Base-by-base conservation (phyloP, 2,113 vertebrate species). In the Athene noctua region DNA sequence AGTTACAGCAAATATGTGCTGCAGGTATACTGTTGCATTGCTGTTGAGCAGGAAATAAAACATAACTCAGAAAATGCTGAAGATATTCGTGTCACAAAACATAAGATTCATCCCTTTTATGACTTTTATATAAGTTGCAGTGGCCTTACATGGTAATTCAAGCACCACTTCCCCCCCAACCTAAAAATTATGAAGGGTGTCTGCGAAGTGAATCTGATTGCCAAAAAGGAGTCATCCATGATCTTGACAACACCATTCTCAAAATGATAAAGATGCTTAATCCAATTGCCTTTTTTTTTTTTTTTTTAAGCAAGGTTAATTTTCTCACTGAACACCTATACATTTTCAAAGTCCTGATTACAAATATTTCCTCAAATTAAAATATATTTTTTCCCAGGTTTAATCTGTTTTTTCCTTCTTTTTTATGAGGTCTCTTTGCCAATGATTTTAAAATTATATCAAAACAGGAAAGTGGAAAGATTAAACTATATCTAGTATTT, bases 321-420 rank as follows among this genome's bases (percentile, higher is more conserved):
- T 97, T 97, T 90, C 44, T 72, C 65, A 68, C 34, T 77, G 63
- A 97, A 83, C 15, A 86, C n/a, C 27, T 75, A 44, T 47, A 17
- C 8, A 3, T 85, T 97, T 96, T 84, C 27, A 94, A 95, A 68
- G 1, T 5, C 26, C 40, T 74, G 21, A 89, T 79, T 80, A 83
- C 46, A 94, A 91, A 49, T 91, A 84, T 78, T 80, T 88, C 25
- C 38, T 95, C 38, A 34, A 44, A 92, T 66, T 70, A 61, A 82
- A 94, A 92, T n/a, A 58, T 1, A 57, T 49, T 47, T 4, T 18
- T 10, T 62, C n/a, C 11, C 10, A 80, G 21, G 10, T 89, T 87
- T 1, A 4, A 88, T 82, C 7, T 57, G 25, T 49, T 81, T 80
- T 20, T 82, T 81, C 66, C 77, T 71, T n/a, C 20, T 19, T 19